These are phyloP conservation scores for Macrosteles quadrilineatus DNA, from an alignment of 1,140 invertebrate species.

Conservation along the genomic window DNA sequence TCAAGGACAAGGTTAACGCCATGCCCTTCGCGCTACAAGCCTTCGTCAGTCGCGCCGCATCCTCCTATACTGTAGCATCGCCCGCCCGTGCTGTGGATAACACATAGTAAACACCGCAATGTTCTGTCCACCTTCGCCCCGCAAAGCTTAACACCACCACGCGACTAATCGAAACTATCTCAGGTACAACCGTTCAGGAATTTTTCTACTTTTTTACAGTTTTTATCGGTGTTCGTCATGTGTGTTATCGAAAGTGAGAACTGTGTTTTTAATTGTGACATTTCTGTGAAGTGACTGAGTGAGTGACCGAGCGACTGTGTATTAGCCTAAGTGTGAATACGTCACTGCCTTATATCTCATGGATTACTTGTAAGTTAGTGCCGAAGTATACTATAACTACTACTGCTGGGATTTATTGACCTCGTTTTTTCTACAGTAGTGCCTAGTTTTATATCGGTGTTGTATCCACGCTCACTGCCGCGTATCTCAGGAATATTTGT, in stretches of 20 bases:
- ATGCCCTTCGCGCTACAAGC: constrained; percentile 26
- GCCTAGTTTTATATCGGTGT: not conserved
- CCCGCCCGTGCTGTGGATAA: not conserved
- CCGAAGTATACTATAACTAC: too few species aligned
- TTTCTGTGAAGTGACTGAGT: too few species aligned
- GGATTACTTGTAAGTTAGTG: not conserved
- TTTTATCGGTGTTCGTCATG: not conserved
- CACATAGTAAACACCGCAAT: not conserved
- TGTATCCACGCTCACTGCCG: not conserved
- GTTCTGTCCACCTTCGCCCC: not conserved
- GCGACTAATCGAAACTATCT: not conserved
- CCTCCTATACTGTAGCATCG: not conserved
- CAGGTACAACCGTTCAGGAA: constrained; percentile 1
- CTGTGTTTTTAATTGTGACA: not conserved
- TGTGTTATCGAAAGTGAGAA: not conserved
- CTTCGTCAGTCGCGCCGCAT: constrained; percentile 15
- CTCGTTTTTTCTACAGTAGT: not conserved
- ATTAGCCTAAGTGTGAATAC: not conserved
- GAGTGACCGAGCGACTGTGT: not conserved
- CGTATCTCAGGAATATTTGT: not conserved
- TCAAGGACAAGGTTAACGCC: constrained; percentile 33
- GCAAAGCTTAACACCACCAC: too few species aligned
- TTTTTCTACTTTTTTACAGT: constrained; percentile 20
- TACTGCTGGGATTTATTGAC: too few species aligned
- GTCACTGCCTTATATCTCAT: not conserved